These are phyloP conservation scores for Junonia oenone DNA, from an alignment of 2,888 invertebrate species.

Conservation along the genomic window DNA sequence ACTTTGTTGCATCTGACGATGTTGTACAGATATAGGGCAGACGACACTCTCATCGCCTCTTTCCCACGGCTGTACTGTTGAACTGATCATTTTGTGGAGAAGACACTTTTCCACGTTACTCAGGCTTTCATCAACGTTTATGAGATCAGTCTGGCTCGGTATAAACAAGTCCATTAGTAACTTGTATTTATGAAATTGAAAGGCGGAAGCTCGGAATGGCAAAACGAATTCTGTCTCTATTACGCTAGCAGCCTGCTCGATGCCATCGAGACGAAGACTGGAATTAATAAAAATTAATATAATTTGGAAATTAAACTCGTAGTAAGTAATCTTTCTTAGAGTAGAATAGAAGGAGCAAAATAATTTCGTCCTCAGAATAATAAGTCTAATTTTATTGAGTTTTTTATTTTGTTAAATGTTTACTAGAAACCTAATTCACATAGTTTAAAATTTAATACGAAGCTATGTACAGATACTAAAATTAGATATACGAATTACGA, in stretches of 20 bases:
- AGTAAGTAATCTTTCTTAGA: no score
- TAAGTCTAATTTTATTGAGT: no score
- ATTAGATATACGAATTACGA: no score
- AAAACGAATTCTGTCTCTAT: slow-evolving; percentile 70
- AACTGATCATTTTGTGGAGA: slow-evolving; percentile 80
- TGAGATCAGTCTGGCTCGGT: slow-evolving; percentile 61
- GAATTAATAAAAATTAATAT: slow-evolving; percentile 27
- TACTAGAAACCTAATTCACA: no score
- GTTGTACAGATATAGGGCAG: slow-evolving; percentile 65
- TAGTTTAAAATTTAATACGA: no score
- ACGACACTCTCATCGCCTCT: slow-evolving; percentile 79
- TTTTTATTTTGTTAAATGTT: no score
- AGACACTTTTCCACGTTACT: slow-evolving; percentile 66
- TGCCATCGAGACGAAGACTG: slow-evolving; percentile 82
- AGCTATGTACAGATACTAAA: not conserved
- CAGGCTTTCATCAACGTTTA: slow-evolving; percentile 56
- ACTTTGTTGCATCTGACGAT: slow-evolving; percentile 44
- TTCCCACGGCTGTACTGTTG: slow-evolving; percentile 77
- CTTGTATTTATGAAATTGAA: slow-evolving; percentile 80
- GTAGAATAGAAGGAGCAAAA: no score
- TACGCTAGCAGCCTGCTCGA: slow-evolving; percentile 68
- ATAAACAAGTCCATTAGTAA: slow-evolving; percentile 80
- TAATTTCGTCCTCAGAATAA: no score
- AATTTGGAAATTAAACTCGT: not conserved
- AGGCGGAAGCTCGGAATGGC: slow-evolving; percentile 79